phyloP scores from a whole-genome alignment of 1,140 invertebrate species.

The Brachionus angularis region DNA sequence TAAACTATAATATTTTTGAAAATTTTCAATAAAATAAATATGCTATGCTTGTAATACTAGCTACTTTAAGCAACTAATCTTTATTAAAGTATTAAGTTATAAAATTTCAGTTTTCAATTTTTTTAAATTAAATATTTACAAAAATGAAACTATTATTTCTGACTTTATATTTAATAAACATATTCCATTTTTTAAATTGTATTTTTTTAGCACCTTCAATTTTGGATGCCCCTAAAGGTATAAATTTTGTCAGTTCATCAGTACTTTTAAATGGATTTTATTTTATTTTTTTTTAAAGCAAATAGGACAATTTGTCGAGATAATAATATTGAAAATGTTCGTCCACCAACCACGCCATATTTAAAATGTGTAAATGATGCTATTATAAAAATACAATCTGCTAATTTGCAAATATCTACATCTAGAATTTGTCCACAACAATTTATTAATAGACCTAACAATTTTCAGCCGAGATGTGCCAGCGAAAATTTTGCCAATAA shows the following conservation, averaged over 20 bases:
- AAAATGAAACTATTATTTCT: neutral
- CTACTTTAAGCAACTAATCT: too few relatives aligned
- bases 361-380: slow-evolving; percentile 22
- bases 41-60: too few relatives aligned
- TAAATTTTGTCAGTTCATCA: too few relatives aligned
- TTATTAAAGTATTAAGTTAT: too few relatives aligned
- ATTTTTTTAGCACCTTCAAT: slow-evolving; percentile 11
- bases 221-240: slow-evolving; percentile 3
- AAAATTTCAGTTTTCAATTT: neutral
- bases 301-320: slow-evolving; percentile 1
- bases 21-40: too few relatives aligned
- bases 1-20: too few relatives aligned
- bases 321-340: neutral
- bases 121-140: neutral
- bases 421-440: neutral
- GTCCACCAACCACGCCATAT: neutral
- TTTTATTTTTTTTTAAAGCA: too few relatives aligned
- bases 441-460: slow-evolving; percentile 3
- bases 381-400: neutral
- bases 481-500: slow-evolving; percentile 6
- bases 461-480: neutral
- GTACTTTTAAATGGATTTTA: too few relatives aligned
- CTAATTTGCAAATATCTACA: neutral
- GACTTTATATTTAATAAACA: neutral
- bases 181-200: neutral